Evolutionary conservation across 2,113 vertebrate species (phyloP).

Genomic region (Pollachius pollachius): DNA sequence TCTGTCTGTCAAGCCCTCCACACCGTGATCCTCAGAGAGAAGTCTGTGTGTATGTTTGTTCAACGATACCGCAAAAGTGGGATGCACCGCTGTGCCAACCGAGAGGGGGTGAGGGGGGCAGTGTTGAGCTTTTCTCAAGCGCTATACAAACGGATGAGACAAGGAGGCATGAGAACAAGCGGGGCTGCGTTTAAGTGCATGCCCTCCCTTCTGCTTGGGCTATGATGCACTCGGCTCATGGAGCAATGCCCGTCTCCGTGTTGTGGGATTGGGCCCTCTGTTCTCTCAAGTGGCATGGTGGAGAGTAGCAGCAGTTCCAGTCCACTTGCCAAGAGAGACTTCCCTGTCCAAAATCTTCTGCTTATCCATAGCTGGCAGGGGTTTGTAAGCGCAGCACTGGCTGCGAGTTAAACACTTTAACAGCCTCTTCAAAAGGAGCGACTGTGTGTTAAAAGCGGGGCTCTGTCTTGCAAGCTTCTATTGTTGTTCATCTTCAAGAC

Average conservation of each 20-base stretch:
- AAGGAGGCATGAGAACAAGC: slow-evolving; percentile 44
- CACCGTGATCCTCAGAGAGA: slow-evolving; percentile 47
- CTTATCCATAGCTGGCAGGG: slow-evolving; percentile 47
- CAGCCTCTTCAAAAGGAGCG: slow-evolving; percentile 44
- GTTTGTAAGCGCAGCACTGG: slow-evolving; percentile 10
- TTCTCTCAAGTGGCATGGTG: slow-evolving; percentile 34
- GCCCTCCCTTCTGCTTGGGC: slow-evolving; percentile 42
- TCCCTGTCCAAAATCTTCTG: slow-evolving; percentile 52
- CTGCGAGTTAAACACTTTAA: slow-evolving; percentile 15
- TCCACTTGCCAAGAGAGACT: slow-evolving; percentile 45
- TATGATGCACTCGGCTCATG: slow-evolving; percentile 26
- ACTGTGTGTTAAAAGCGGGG: slow-evolving; percentile 78
- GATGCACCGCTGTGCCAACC: slow-evolving; percentile 69
- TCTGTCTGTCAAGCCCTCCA: slow-evolving; percentile 32
- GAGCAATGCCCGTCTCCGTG: slow-evolving; percentile 52
- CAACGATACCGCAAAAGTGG: slow-evolving; percentile 75
- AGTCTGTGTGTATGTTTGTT: slow-evolving; percentile 71
- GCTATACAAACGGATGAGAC: slow-evolving; percentile 68
- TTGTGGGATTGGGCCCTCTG: slow-evolving; percentile 22
- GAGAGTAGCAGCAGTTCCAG: slow-evolving; percentile 36
- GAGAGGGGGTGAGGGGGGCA: slow-evolving; percentile 60
- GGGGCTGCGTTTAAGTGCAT: slow-evolving; percentile 37
- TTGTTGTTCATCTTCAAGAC: slow-evolving; percentile 83
- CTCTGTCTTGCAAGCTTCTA: slow-evolving; percentile 74
- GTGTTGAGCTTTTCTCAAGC: slow-evolving; percentile 68